phyloP scores from a whole-genome alignment of 2,888 invertebrate genomes.

The Hermodice carunculata region DNA sequence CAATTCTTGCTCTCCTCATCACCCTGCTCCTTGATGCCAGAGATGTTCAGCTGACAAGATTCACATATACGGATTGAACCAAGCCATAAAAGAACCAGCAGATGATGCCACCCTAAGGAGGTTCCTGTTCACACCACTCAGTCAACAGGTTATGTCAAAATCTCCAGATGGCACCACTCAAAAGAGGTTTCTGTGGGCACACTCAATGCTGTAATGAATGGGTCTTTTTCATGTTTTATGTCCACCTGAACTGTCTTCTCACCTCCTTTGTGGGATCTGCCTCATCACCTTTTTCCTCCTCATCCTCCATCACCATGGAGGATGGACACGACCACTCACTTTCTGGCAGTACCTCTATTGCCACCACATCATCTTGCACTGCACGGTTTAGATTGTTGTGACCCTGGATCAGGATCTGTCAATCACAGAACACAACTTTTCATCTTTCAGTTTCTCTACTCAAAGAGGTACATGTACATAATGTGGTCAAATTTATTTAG shows the following conservation, averaged over 20 bases:
- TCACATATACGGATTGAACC: no score
- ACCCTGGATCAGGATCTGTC: conserved; percentile 62
- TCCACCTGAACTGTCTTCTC: not conserved
- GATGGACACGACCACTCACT: conserved; percentile 92
- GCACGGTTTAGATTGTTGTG: conserved; percentile 82
- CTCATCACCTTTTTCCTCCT: conserved; percentile 69
- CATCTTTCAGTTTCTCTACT: no score
- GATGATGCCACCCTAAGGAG: no score
- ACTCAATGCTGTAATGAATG: no score
- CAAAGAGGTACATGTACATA: no score
- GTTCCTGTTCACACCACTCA: not conserved
- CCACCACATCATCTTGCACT: conserved; percentile 94
- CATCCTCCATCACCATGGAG: conserved; percentile 73
- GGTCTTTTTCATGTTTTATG: no score
- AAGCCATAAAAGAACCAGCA: no score
- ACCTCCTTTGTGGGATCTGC: conserved; percentile 60
- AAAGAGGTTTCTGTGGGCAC: not conserved
- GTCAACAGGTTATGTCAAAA: not conserved
- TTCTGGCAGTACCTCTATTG: conserved; percentile 88
- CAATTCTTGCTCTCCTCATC: no score
- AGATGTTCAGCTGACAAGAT: no score
- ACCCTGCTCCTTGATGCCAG: no score
- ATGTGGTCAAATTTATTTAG: no score
- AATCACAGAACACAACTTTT: no score
- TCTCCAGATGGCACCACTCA: conserved; percentile 3